Evolutionary conservation across 2,113 vertebrate genomes (phyloP).

Genomic region (Nettapus auritus): DNA sequence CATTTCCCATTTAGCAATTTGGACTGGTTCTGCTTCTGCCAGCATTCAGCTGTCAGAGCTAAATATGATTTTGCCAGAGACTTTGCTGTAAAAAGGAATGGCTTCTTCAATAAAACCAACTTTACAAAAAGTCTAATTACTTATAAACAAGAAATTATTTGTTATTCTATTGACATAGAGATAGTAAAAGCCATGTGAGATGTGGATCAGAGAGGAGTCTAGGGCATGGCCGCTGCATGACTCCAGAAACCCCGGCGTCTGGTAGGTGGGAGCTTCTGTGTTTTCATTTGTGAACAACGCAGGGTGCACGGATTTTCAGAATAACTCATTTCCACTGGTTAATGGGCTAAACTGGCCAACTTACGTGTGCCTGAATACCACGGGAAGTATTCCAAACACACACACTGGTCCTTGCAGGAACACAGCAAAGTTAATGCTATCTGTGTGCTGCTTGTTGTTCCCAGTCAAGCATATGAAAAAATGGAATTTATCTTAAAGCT

Average conservation of each 20-base stretch:
- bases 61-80: neutral
- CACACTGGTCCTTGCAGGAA: neutral
- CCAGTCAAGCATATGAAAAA: neutral
- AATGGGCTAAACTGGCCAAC: neutral
- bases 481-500: neutral
- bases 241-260: accelerated
- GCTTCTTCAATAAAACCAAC: neutral
- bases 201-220: neutral
- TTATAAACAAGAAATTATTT: neutral
- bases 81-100: neutral
- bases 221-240: neutral
- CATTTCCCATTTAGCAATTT: neutral
- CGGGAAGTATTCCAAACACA: neutral
- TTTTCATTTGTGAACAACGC: neutral
- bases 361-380: neutral
- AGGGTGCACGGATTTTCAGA: neutral
- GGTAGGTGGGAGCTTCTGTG: neutral
- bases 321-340: neutral
- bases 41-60: neutral
- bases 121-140: neutral
- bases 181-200: neutral
- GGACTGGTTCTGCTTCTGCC: neutral
- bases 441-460: neutral
- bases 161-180: neutral
- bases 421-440: neutral